phyloP scores from a whole-genome alignment of 2,797 vertebrate species.

The Mus spretus region DNA sequence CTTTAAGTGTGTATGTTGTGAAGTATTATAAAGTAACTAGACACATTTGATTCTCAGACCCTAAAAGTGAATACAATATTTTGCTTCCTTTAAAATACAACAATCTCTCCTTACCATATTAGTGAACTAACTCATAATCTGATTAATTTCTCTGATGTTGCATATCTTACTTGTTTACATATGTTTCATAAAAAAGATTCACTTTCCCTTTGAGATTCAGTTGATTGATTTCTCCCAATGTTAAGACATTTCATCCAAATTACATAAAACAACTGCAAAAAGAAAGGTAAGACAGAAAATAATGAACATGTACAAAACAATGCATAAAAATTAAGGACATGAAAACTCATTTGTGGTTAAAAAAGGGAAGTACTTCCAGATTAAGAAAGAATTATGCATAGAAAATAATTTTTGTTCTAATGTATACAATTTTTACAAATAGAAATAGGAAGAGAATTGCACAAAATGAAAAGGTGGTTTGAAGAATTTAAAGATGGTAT shows the following conservation, averaged over 20 bases:
- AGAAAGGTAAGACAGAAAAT: background rate
- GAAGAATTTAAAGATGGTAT: background rate
- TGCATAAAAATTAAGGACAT: background rate
- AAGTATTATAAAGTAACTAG: background rate
- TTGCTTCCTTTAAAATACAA: background rate
- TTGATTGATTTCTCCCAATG: background rate
- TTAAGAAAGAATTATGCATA: background rate
- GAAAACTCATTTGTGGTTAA: background rate
- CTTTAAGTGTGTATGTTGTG: too few species aligned
- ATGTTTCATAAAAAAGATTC: background rate
- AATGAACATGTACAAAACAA: background rate
- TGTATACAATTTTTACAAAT: background rate
- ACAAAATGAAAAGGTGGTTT: background rate
- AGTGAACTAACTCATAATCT: background rate
- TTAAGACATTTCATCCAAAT: background rate
- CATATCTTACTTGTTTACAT: background rate
- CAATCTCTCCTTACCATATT: background rate
- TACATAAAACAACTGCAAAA: background rate
- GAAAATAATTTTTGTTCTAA: background rate
- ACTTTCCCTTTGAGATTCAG: background rate
- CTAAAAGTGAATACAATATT: background rate
- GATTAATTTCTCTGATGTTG: background rate
- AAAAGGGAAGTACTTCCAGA: background rate
- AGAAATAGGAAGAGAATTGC: background rate
- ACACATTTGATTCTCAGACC: background rate